A percentile compares a stretch with the other conserved stretches of the same genome.
Evolutionary conservation across 2,113 vertebrate species (phyloP).

Genomic region (Gymnocephalus cernua): DNA sequence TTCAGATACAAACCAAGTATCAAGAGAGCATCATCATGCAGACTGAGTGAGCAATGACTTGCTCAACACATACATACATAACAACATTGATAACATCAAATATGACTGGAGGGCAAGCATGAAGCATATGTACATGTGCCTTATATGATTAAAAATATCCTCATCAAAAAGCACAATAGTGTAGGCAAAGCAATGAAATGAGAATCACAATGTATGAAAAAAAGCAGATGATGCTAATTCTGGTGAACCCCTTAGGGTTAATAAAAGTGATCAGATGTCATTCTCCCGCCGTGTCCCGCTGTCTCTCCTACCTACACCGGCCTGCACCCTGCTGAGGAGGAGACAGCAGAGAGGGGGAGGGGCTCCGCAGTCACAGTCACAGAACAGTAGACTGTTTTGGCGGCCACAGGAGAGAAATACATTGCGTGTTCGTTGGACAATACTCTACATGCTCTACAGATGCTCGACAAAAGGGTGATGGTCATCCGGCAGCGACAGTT

Average conservation of each 20-base stretch:
- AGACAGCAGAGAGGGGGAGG: no score
- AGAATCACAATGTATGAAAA: neutral
- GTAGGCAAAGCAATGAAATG: neutral
- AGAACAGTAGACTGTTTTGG: no score
- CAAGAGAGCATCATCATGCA: slow-evolving; percentile 46
- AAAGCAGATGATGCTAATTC: slow-evolving; percentile 22
- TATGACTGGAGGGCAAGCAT: slow-evolving; percentile 15
- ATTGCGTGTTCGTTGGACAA: no score
- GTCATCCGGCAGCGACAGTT: no score
- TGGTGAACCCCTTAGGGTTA: neutral
- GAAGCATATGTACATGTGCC: neutral
- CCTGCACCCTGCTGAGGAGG: no score
- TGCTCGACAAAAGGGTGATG: no score
- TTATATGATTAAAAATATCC: slow-evolving; percentile 38
- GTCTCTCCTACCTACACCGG: no score
- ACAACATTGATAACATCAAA: slow-evolving; percentile 13
- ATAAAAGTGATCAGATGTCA: neutral
- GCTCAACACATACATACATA: slow-evolving; percentile 44
- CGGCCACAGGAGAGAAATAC: no score
- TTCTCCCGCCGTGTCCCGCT: no score
- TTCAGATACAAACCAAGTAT: slow-evolving; percentile 44
- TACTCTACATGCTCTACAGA: no score
- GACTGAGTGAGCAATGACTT: slow-evolving; percentile 36
- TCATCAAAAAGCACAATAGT: neutral
- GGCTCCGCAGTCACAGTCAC: no score